phyloP scores from a whole-genome alignment of 2,888 invertebrate genomes.

The Rosalia funebris region DNA sequence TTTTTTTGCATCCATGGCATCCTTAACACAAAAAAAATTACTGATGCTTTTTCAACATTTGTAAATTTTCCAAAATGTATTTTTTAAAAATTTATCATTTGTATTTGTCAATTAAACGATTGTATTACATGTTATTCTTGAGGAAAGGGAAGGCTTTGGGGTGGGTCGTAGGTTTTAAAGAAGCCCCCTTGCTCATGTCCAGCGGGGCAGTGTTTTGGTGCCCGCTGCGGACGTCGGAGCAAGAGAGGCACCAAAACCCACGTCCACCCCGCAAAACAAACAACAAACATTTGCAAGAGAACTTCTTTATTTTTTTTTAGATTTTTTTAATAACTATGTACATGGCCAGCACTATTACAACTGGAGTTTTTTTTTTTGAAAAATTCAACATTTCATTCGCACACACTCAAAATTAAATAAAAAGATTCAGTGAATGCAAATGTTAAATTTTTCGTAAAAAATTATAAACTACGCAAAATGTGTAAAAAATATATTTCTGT shows the following conservation, averaged over 20 bases:
- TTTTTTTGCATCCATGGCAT: no score
- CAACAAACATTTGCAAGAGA: slow-evolving; percentile 63
- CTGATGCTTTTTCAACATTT: no score
- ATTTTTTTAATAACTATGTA: slow-evolving; percentile 45
- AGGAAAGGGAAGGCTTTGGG: slow-evolving; percentile 41
- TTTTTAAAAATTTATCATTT: no score
- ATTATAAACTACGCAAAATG: slow-evolving; percentile 20
- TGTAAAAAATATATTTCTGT: slow-evolving; percentile 26
- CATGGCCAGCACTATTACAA: slow-evolving; percentile 46
- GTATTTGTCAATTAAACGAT: no score
- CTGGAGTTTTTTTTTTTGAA: slow-evolving; percentile 12
- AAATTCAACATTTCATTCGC: slow-evolving; percentile 30
- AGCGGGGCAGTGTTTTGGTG: slow-evolving; percentile 66
- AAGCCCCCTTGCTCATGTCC: slow-evolving; percentile 65
- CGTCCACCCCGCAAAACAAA: slow-evolving; percentile 64
- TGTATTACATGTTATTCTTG: no score
- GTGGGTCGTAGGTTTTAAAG: slow-evolving; percentile 60
- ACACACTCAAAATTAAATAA: background rate
- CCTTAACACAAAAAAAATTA: no score
- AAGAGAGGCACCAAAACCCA: slow-evolving; percentile 71
- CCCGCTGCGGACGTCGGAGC: slow-evolving; percentile 64
- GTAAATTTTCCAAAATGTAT: no score
- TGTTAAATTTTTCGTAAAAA: slow-evolving; percentile 10
- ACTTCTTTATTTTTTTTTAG: slow-evolving; percentile 61
- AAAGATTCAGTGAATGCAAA: slow-evolving; percentile 5